Percentiles rank a stretch among this genome's conserved stretches.
phyloP scores from a whole-genome alignment of 2,888 invertebrate species.

The Lasioglossum zephyrum region DNA sequence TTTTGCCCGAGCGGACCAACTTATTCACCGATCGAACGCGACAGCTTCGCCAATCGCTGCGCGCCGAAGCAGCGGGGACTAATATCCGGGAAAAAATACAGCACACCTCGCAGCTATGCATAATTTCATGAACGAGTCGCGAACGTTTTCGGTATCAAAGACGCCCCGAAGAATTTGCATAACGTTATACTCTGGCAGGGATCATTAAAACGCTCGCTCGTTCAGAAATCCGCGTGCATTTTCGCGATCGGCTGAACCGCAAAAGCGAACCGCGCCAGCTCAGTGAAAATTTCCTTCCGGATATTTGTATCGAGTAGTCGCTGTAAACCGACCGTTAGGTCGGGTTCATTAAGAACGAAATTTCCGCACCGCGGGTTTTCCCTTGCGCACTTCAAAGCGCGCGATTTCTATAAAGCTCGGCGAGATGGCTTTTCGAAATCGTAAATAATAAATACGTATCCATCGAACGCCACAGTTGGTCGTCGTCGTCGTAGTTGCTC shows the following conservation, averaged over 20 bases:
- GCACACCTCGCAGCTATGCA: background rate
- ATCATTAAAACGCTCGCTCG: background rate
- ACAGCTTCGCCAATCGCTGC: background rate
- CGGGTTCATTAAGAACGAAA: slow-evolving; percentile 40
- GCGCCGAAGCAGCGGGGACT: background rate
- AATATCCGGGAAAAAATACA: background rate
- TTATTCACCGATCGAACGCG: background rate
- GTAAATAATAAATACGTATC: slow-evolving; percentile 43
- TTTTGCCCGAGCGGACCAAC: background rate
- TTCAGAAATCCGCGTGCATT: background rate
- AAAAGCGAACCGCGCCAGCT: background rate
- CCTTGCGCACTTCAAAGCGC: slow-evolving; percentile 20
- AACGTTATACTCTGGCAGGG: background rate
- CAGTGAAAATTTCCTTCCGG: slow-evolving; percentile 5
- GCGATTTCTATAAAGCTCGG: background rate
- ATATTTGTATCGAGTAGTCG: slow-evolving; percentile 23
- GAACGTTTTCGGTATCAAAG: background rate
- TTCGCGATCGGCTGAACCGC: slow-evolving; percentile 31
- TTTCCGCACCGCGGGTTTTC: slow-evolving; percentile 22
- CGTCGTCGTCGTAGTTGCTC: background rate
- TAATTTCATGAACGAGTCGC: background rate
- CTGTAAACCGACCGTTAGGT: background rate
- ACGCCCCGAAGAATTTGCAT: background rate
- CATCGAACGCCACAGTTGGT: background rate
- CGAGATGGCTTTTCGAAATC: slow-evolving; percentile 11